A percentile compares a stretch with the other conserved stretches of the same genome.
phyloP scores from a whole-genome alignment of 2,797 vertebrate species.

The Poliocrania exsul region DNA sequence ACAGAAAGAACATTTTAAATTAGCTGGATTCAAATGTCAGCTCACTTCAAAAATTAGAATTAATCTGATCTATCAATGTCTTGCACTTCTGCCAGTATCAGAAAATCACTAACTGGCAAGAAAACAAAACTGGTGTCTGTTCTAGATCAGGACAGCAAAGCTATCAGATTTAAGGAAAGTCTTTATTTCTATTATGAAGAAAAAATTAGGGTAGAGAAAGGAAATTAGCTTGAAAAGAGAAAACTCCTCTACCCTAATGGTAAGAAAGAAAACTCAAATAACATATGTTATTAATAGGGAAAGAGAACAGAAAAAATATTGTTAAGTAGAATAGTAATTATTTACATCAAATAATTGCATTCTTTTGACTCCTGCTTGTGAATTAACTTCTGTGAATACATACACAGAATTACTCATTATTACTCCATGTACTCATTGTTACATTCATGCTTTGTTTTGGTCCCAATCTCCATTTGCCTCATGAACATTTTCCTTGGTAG shows the following conservation, averaged over 20 bases:
- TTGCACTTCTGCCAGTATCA: not conserved
- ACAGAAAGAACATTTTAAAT: constrained; percentile 16
- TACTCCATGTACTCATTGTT: not conserved
- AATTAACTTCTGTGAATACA: not conserved
- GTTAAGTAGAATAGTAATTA: not conserved
- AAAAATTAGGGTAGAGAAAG: not conserved
- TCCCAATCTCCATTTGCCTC: not conserved
- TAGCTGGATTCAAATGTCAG: constrained; percentile 6
- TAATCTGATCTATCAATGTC: constrained; percentile 19
- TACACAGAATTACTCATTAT: not conserved
- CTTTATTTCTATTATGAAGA: not conserved
- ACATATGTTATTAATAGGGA: not conserved
- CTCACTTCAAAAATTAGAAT: constrained; percentile 50
- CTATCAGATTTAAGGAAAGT: not conserved
- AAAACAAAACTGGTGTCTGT: not conserved
- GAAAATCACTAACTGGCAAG: constrained; percentile 15
- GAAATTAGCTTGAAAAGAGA: not conserved
- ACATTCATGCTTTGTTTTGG: not conserved
- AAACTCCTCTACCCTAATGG: not conserved
- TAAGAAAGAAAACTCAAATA: not conserved
- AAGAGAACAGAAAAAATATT: not conserved
- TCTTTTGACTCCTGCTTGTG: not conserved
- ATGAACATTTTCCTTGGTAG: not conserved
- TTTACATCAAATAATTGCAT: not conserved
- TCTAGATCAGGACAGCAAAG: not conserved